Conservation (phyloP, 2,888 invertebrate genomes). For the Pristionchus mayeri region DNA sequence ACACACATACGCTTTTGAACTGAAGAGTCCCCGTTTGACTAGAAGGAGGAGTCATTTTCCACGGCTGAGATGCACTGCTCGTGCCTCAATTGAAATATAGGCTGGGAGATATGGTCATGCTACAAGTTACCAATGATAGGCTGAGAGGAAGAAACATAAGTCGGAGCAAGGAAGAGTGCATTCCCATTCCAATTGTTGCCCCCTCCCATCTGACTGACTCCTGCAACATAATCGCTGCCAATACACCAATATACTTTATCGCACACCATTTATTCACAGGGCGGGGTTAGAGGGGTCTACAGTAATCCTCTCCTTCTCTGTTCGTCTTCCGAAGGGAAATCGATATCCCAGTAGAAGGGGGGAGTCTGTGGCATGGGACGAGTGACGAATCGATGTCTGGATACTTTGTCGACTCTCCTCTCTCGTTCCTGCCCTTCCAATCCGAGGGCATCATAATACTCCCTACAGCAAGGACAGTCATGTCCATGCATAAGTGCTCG, state of each 20-base stretch:
- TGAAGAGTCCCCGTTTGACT: neutral
- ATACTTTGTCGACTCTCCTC: neutral
- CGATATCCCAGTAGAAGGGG: conserved; percentile 42
- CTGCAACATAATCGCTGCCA: neutral
- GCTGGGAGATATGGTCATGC: neutral
- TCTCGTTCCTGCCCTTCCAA: conserved; percentile 1
- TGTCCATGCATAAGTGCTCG: conserved; percentile 35
- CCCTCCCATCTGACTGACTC: neutral
- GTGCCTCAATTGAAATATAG: neutral
- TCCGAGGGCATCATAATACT: conserved; percentile 45
- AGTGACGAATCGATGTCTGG: conserved; percentile 39
- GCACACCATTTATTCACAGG: neutral
- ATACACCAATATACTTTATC: neutral
- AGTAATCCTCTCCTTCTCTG: conserved; percentile 29
- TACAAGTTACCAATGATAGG: neutral
- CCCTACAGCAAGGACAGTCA: conserved; percentile 41
- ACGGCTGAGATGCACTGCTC: neutral
- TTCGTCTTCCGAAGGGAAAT: conserved; percentile 33
- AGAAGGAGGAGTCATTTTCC: conserved; percentile 40
- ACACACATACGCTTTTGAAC: neutral
- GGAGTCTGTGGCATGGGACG: conserved; percentile 38
- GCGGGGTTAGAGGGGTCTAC: neutral
- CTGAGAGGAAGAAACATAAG: neutral
- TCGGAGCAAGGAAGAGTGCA: neutral
- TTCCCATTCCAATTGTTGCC: conserved; percentile 7